Evolutionary conservation across 2,797 vertebrate genomes (phyloP).

Genomic region (Neosalanx taihuensis): DNA sequence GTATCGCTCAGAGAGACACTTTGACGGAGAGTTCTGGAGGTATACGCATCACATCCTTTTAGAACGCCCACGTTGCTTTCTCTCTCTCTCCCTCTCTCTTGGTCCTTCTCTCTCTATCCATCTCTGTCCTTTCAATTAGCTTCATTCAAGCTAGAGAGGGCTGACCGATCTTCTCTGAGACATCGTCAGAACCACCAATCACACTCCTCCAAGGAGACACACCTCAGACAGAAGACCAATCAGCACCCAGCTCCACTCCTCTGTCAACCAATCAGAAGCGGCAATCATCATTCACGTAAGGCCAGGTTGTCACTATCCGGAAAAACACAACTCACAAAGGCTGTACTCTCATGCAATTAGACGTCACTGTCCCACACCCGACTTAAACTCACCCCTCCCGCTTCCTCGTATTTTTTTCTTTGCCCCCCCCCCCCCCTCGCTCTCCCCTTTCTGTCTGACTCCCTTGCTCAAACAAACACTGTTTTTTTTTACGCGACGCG

Average conservation of each 20-base stretch:
- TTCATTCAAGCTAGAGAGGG: background rate
- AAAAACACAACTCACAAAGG: background rate
- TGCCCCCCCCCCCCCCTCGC: background rate
- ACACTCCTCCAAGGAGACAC: slow-evolving; percentile 28
- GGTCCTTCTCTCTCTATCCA: background rate
- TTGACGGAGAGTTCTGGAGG: no score
- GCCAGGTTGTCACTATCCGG: background rate
- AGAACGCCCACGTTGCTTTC: no score
- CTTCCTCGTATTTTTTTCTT: background rate
- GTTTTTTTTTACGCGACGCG: background rate
- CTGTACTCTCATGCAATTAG: no score
- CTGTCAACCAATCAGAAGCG: slow-evolving; percentile 45
- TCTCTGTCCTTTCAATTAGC: background rate
- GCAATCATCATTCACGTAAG: background rate
- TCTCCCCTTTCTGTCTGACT: slow-evolving; percentile 2
- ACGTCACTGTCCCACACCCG: no score
- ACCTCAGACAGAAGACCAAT: slow-evolving; percentile 50
- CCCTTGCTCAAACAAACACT: background rate
- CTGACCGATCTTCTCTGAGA: background rate
- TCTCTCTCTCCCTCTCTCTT: background rate
- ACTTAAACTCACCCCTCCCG: no score
- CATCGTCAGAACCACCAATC: slow-evolving; percentile 53
- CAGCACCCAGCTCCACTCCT: background rate
- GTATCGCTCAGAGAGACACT: no score
- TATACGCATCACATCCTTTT: no score